Base-by-base conservation (phyloP, 2,797 vertebrate species). In the Sebastes itinus region DNA sequence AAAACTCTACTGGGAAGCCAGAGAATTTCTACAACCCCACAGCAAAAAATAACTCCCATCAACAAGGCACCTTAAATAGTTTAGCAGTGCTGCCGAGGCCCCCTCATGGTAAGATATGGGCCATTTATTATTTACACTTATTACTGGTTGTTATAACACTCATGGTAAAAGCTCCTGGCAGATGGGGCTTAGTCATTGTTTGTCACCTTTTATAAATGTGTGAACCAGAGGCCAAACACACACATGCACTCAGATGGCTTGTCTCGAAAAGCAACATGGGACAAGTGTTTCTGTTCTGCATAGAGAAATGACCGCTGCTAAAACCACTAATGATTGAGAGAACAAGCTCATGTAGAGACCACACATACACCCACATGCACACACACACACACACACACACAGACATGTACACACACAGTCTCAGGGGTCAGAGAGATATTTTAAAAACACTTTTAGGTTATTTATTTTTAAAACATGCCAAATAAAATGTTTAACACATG, bases 51-150 rank as follows among this genome's bases (percentile, higher is more conserved):
- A 92, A 93, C 92, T 95, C 95, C 96, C 94, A 95, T 96, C 96
- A 95, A 95, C 96, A 83, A 97, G 96, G 95, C 93, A 96, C 96
- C 96, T 96, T 95, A 96, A 97, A 97, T 95, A 94, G 93, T 96
- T 97, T 94, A 94, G 92, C 95, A 94, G 96, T 78, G 87, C 94
- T 91, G 88, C 91, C 0, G 80, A 94, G 94, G 94, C 95, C 96
- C 80, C 89, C 87, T 84, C 88, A 76, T 84, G 95, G 92, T 93
- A 96, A 97, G 96, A 96, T 95, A 83, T 84, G 87, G 91, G 89
- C 90, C 96, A 97, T 98, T 96, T 96, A 97, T 98, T 98, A 97
- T 98, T 98, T 96, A 98, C 96, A 95, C 96, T 95, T 96, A 96
- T 97, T 96, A 97, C 95, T 91, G 93, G 94, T 96, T 97, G 96